Evolutionary conservation across 1,140 invertebrate genomes (phyloP), one percentile per base, ranked within the genome.

Genomic region (Sogatella furcifera): DNA sequence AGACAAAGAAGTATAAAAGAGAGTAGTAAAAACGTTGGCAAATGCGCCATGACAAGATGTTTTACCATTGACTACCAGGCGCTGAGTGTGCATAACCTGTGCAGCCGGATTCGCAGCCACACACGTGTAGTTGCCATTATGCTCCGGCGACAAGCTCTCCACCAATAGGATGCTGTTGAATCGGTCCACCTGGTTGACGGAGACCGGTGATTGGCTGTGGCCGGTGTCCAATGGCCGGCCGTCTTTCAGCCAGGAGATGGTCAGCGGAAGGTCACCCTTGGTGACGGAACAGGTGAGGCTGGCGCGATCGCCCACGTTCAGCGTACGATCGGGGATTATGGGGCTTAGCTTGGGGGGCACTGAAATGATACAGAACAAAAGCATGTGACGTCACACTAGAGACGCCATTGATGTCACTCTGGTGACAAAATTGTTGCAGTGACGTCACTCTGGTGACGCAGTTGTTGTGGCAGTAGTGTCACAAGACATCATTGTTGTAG

Each of bases 321-420:
- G 76, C 64, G 83, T 81, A 61, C 83, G 77, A 68, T 84, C 81
- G 56, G 84, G 82, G 65, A 81, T 82, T 74, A 89, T 86, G 54
- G 85, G 84, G 75, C 84, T 86, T 75, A 89, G 80, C 79, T 88
- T 88, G 65, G 87, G 87, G 66, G 86, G 85, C 76, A 88, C 87
- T 89, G 84, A 64, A 84, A 83, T 19, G 14, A 41, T 55, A 19
- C 11, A 55, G 24, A 11, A 55, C 54, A 31, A 34, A 55, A 19
- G 19, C 49, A 52, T 52, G 19, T 52, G 19, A 22, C 13, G n/a
- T n/a, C n/a, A n/a, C n/a, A n/a, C n/a, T 38, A 10, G 34, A 8
- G 34, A 38, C 11, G 34, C 11, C 13, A 5, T 9, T 53, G 52
- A 28, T 2, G 49, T 19, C 49, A 11, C 17, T 17, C 2, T 13